These are phyloP conservation scores for Camponotus floridanus DNA, from an alignment of 1,140 invertebrate genomes.

Conservation along the genomic window DNA sequence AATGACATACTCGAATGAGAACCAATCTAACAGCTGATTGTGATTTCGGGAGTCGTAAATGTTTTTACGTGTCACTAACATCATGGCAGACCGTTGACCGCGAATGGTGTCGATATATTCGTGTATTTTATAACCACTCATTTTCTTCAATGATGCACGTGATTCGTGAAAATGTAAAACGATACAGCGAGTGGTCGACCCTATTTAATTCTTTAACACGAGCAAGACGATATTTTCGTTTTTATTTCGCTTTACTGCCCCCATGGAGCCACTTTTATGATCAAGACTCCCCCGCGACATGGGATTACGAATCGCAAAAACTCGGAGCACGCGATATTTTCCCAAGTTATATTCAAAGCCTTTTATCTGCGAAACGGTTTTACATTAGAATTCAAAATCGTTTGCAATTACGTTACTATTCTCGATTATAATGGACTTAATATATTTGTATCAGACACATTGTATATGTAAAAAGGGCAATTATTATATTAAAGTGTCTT, in stretches of 20 bases:
- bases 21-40: constrained; percentile 36
- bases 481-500: too few species aligned
- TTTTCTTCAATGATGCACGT: constrained; percentile 46
- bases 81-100: background rate
- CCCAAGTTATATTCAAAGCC: background rate
- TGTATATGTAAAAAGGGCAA: too few species aligned
- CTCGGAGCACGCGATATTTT: constrained; percentile 27
- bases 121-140: constrained; percentile 27
- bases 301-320: constrained; percentile 49
- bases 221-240: constrained; percentile 36
- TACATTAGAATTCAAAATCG: background rate
- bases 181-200: background rate
- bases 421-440: background rate
- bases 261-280: constrained; percentile 21
- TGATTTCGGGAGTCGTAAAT: constrained; percentile 61
- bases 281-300: constrained; percentile 24
- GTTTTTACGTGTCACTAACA: constrained; percentile 57
- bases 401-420: background rate
- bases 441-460: background rate
- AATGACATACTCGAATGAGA: constrained; percentile 66
- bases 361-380: constrained; percentile 19
- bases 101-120: constrained; percentile 12
- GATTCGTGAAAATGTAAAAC: constrained; percentile 23
- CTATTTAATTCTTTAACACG: constrained; percentile 39
- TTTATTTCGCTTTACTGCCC: constrained; percentile 26